A percentile compares a stretch with the other conserved stretches of the same genome.
Evolutionary conservation across 1,140 invertebrate species (phyloP).

Genomic region (Branchinecta lynchi): DNA sequence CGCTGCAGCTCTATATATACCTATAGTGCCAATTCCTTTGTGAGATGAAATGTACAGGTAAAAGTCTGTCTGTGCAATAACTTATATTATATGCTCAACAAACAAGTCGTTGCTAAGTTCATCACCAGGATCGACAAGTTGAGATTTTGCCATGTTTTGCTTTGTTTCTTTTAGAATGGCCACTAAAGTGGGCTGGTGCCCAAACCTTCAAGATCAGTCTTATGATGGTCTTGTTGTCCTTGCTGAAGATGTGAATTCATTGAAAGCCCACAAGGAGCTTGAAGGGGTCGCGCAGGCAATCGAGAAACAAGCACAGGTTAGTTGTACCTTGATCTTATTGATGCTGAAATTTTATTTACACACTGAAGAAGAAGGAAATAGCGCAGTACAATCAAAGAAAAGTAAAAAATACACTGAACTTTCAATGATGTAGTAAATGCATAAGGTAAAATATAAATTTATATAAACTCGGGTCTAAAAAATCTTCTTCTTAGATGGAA

Average conservation of each 20-base stretch:
- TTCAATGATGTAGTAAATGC: neutral
- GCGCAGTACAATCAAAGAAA: no score
- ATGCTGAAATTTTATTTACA: neutral
- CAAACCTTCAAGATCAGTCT: neutral
- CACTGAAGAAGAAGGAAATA: neutral
- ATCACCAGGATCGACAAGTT: no score
- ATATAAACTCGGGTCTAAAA: neutral
- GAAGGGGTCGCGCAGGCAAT: neutral
- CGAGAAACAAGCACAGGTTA: neutral
- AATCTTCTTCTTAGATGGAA: neutral
- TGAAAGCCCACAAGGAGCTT: neutral
- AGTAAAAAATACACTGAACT: neutral
- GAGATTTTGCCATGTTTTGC: no score
- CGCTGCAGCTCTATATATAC: no score
- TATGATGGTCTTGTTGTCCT: neutral
- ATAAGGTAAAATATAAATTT: neutral
- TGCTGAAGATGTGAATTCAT: neutral
- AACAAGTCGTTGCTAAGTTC: no score
- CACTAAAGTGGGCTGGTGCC: neutral
- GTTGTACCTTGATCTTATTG: neutral
- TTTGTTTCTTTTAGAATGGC: neutral
- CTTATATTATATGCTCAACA: no score
- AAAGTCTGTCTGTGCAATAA: no score
- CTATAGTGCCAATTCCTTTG: no score
- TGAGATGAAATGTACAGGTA: no score